These are phyloP conservation scores for Drosophila sordidapex DNA, from an alignment of 2,888 invertebrate genomes.

Conservation along the genomic window DNA sequence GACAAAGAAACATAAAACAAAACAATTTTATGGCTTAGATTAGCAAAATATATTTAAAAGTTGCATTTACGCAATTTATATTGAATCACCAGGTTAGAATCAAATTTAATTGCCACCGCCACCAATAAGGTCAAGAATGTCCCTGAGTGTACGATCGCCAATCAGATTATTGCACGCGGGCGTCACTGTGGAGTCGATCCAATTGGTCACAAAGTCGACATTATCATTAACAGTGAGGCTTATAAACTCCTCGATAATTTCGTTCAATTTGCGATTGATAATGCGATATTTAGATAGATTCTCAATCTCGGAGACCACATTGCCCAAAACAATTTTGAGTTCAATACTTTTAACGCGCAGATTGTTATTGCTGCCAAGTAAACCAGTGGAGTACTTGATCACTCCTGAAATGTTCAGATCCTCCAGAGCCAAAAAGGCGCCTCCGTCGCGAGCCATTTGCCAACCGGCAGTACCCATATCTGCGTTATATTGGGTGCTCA, in stretches of 20 bases:
- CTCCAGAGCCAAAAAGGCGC: constrained; percentile 71
- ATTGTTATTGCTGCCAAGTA: constrained; percentile 39
- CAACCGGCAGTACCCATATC: constrained; percentile 47
- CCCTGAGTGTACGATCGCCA: constrained; percentile 69
- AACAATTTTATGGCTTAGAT: constrained; percentile 32
- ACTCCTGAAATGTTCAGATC: constrained; percentile 63
- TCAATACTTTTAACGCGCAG: constrained; percentile 70
- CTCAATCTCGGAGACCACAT: constrained; percentile 75
- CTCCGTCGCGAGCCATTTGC: constrained; percentile 64
- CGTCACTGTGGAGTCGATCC: constrained; percentile 57
- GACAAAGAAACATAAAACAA: constrained; percentile 17
- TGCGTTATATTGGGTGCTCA: constrained; percentile 70
- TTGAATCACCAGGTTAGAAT: background rate
- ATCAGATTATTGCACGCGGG: constrained; percentile 71
- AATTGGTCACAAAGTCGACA: constrained; percentile 63
- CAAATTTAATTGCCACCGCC: constrained; percentile 44
- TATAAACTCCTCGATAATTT: constrained; percentile 79
- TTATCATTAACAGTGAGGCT: constrained; percentile 78
- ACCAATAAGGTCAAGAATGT: constrained; percentile 68
- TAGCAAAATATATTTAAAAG: constrained; percentile 14
- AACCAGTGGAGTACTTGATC: constrained; percentile 67
- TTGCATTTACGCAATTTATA: constrained; percentile 12
- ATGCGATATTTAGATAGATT: constrained; percentile 71
- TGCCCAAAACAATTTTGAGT: constrained; percentile 61
- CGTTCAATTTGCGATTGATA: constrained; percentile 77